Conservation (phyloP, 2,797 vertebrate genomes). For the Tarsius wallacei region DNA sequence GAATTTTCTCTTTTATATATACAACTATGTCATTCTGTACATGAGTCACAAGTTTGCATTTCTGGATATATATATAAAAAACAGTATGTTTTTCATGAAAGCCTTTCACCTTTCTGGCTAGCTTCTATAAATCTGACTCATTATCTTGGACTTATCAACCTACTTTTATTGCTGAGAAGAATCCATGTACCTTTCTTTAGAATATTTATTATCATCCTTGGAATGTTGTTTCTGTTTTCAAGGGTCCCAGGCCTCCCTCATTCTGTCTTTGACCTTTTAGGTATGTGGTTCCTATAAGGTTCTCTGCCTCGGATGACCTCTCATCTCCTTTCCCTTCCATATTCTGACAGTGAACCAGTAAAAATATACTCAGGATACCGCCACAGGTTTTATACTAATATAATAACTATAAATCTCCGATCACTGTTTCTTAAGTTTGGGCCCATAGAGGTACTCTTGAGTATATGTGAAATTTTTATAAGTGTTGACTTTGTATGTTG, state of each 20-base stretch:
- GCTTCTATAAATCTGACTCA: background rate
- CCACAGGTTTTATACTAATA: constrained; percentile 7
- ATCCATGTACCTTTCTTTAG: background rate
- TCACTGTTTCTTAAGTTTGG: background rate
- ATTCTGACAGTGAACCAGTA: background rate
- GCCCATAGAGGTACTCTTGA: background rate
- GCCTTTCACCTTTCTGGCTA: background rate
- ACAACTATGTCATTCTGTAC: background rate
- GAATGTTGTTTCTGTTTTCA: background rate
- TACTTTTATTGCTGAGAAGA: constrained; percentile 43
- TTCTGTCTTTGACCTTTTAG: constrained; percentile 28
- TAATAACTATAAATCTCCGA: constrained; percentile 33
- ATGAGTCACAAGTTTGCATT: background rate
- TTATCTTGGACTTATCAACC: background rate
- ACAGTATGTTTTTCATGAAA: constrained; percentile 17
- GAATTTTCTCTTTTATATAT: background rate
- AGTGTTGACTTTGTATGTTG: constrained; percentile 19
- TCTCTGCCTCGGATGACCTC: background rate
- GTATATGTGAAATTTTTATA: background rate
- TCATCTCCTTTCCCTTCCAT: background rate
- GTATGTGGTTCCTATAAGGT: background rate
- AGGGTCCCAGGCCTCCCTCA: background rate
- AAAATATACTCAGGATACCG: background rate
- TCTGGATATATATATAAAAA: background rate
- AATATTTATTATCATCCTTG: background rate